phyloP scores from a whole-genome alignment of 37 sponge, comb jelly and placozoan species.

The Geodia barretti region DNA sequence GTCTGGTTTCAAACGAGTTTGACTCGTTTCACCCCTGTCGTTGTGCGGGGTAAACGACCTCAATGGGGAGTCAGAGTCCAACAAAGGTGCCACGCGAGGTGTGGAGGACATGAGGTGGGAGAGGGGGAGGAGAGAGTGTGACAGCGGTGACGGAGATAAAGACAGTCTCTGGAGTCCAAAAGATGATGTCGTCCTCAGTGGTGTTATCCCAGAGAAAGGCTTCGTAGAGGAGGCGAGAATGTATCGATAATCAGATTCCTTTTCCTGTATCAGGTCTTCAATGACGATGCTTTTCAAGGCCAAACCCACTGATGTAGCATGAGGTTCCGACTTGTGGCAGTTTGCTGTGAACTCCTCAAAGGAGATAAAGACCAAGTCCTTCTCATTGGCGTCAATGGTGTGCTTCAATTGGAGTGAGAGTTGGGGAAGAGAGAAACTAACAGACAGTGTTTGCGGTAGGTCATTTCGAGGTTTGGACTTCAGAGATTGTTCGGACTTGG shows the following conservation, averaged over 20 bases:
- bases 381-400: conserved; percentile 26
- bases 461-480: not conserved
- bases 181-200: not conserved
- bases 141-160: conserved; percentile 2
- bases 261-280: conserved; percentile 78
- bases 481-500: not conserved
- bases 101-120: conserved; percentile 63
- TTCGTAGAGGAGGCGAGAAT: conserved; percentile 74
- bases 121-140: conserved; percentile 35
- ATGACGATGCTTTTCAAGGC: conserved; percentile 77
- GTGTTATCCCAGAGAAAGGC: conserved; percentile 52
- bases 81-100: not conserved
- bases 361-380: conserved; percentile 61
- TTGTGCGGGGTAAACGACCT: conserved; percentile 51
- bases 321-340: conserved; percentile 24
- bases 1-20: not conserved
- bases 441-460: conserved; percentile 31
- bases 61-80: conserved; percentile 48
- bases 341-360: conserved; percentile 64
- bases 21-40: not conserved
- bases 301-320: conserved; percentile 53
- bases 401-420: conserved; percentile 68
- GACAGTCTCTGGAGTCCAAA: conserved; percentile 11
- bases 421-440: conserved; percentile 64
- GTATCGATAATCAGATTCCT: conserved; percentile 76